These are phyloP conservation scores for Anthrax anthrax DNA, from an alignment of 2,888 invertebrate genomes.

Conservation along the genomic window DNA sequence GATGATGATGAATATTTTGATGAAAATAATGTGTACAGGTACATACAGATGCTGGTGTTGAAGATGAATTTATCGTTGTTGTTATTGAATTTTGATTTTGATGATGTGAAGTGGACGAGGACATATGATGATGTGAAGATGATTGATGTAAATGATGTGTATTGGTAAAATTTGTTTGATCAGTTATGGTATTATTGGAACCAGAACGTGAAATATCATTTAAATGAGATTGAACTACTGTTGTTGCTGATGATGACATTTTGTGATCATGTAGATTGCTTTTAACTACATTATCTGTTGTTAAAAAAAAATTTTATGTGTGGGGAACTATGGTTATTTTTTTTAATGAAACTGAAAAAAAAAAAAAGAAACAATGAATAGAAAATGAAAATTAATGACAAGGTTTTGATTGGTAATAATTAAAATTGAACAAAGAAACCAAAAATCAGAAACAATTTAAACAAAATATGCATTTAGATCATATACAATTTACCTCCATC, in stretches of 20 bases:
- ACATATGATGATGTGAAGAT: not conserved
- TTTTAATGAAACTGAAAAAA: too few relatives aligned
- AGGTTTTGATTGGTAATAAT: too few relatives aligned
- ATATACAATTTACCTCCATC: too few relatives aligned
- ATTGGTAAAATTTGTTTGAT: slow-evolving; percentile 2
- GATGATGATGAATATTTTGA: slow-evolving; percentile 33
- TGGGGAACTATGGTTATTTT: too few relatives aligned
- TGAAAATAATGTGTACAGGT: slow-evolving; percentile 29
- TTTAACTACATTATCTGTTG: too few relatives aligned
- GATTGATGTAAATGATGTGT: slow-evolving; percentile 3
- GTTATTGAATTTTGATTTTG: not conserved
- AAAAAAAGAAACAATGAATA: too few relatives aligned
- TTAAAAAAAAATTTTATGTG: too few relatives aligned
- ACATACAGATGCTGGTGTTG: slow-evolving; percentile 11
- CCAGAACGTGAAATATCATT: slow-evolving; percentile 5
- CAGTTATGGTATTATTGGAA: not conserved
- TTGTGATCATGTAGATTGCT: too few relatives aligned
- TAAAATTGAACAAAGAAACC: too few relatives aligned
- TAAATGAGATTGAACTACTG: slow-evolving; percentile 1
- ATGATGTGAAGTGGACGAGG: not conserved
- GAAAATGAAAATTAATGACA: too few relatives aligned
- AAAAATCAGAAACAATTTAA: too few relatives aligned
- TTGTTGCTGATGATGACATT: not conserved
- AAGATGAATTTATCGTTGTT: not conserved
- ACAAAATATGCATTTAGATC: too few relatives aligned